These are phyloP conservation scores for Epirrhoe alternata DNA, from an alignment of 2,888 invertebrate genomes.

Conservation along the genomic window DNA sequence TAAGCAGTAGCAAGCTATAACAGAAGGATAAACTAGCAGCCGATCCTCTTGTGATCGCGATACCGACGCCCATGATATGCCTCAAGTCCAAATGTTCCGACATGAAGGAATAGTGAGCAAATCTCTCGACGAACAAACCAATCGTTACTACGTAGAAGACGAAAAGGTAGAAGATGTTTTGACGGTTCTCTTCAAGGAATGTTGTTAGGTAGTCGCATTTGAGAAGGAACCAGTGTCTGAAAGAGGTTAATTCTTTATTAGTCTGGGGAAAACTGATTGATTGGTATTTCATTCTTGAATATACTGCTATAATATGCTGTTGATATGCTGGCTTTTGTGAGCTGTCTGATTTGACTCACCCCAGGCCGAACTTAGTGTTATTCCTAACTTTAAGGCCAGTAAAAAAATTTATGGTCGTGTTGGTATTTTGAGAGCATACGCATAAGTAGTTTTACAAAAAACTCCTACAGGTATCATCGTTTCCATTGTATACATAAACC, in stretches of 20 bases:
- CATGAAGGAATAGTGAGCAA: conserved; percentile 98
- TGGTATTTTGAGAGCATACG: too few relatives aligned
- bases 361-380: too few relatives aligned
- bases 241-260: conserved; percentile 23
- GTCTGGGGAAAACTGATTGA: not conserved
- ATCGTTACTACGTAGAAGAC: conserved; percentile 97
- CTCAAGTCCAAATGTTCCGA: conserved; percentile 97
- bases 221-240: conserved; percentile 88
- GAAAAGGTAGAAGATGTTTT: conserved; percentile 97
- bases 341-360: too few relatives aligned
- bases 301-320: too few relatives aligned
- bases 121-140: conserved; percentile 96
- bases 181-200: conserved; percentile 97
- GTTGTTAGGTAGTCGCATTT: conserved; percentile 96
- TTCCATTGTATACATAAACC: too few relatives aligned
- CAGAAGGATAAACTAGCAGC: conserved; percentile 98
- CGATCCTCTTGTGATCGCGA: conserved; percentile 97
- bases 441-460: too few relatives aligned
- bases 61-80: conserved; percentile 98
- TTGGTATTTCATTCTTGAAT: not conserved
- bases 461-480: too few relatives aligned
- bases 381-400: too few relatives aligned
- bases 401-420: too few relatives aligned
- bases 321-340: too few relatives aligned
- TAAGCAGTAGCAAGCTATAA: conserved; percentile 94